phyloP scores from a whole-genome alignment of 2,888 invertebrate species.

The Tinea trinotella region DNA sequence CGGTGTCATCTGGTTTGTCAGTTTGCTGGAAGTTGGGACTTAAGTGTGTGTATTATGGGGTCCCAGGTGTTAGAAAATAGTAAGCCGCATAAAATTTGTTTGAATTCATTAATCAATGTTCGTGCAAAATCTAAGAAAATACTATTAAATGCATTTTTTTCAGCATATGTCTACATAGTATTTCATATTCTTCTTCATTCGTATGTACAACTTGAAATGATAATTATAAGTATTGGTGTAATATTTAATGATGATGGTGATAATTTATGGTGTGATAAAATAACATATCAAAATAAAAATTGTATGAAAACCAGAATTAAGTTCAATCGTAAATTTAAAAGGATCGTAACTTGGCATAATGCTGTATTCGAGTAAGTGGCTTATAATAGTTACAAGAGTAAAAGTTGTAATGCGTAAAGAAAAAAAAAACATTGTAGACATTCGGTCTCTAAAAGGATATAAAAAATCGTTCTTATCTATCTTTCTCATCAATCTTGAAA shows the following conservation, averaged over 20 bases:
- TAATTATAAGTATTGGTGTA: slow-evolving; percentile 37
- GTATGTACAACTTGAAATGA: slow-evolving; percentile 40
- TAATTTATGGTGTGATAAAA: slow-evolving; percentile 25
- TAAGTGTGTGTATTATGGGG: too few relatives aligned
- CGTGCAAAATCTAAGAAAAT: too few relatives aligned
- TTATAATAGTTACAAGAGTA: slow-evolving; percentile 19
- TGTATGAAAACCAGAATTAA: slow-evolving; percentile 30
- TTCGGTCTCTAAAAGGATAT: too few relatives aligned
- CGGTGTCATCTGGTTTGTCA: too few relatives aligned
- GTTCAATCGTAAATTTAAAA: slow-evolving; percentile 35
- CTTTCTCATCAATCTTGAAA: too few relatives aligned
- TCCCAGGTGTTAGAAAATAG: too few relatives aligned
- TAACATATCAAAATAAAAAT: slow-evolving; percentile 29
- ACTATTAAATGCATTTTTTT: too few relatives aligned
- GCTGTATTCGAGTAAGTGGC: slow-evolving; percentile 39
- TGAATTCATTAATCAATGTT: too few relatives aligned
- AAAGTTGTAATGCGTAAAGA: neutral
- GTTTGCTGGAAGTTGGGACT: too few relatives aligned
- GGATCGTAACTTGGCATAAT: slow-evolving; percentile 43
- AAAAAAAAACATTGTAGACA: too few relatives aligned
- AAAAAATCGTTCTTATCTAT: too few relatives aligned
- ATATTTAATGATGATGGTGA: slow-evolving; percentile 45
- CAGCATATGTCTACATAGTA: slow-evolving; percentile 44
- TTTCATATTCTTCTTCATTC: slow-evolving; percentile 47
- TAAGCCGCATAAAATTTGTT: too few relatives aligned